Base-by-base conservation (phyloP, 64 coral and sea anemone species). In the Stichodactyla mertensii region DNA sequence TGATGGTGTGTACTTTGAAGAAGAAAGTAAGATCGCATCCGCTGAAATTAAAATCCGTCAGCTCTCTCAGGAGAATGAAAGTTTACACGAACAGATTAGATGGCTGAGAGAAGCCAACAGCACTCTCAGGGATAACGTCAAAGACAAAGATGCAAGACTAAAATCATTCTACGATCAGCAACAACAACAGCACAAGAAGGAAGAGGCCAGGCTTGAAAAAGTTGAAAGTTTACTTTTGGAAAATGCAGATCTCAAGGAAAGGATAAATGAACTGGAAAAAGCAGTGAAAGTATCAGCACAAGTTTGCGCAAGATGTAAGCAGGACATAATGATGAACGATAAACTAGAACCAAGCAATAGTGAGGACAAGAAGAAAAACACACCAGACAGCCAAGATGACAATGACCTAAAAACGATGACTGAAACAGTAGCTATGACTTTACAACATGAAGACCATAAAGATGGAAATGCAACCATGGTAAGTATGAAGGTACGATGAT, bases 131-230 rank as follows among this genome's bases (percentile, higher is more conserved):
- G 62, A 85, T 23, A 45, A 26, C 20, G 14, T 86, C 13, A 86
- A 60, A 28, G 84, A 91, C 27, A 91, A 91, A 61, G 84, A 91
- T 4, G 22, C 80, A 10, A 78, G 28, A 55, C 77, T 91, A 14
- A 60, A 86, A 26, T 55, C 51, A 19, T 77, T 86, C 1, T 67
- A 79, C 10, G 59, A 62, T 11, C 84, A 91, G 20, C 28, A 82
- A 45, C 71, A 86, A 54, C 69, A 85, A 16, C 56, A 51, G n/a
- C 53, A 67, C 6, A 70, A 86, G 14, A 83, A 81, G 64, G 82
- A 86, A 0, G 77, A 57, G 22, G 19, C 55, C 13, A 69, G 60
- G 11, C 62, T 70, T 4, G 89, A 91, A 55, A 91, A 86, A 51
- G 55, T 52, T 69, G 89, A 91, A 77, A 14, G 52, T 82, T 51